These are phyloP conservation scores for Piaya cayana DNA, from an alignment of 2,113 vertebrate genomes.

Conservation along the genomic window DNA sequence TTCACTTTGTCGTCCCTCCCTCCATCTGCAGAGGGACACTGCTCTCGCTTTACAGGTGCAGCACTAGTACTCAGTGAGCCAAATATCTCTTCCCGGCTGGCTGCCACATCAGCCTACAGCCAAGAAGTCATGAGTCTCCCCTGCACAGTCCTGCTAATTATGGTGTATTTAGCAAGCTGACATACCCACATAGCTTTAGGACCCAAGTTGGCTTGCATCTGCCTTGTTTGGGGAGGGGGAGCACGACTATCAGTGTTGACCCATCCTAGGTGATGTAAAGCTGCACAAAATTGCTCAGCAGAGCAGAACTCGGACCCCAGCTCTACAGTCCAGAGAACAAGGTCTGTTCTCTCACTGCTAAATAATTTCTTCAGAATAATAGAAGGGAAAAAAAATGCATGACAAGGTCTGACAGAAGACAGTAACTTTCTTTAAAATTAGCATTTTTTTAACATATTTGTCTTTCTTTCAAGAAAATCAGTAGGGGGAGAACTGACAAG, in stretches of 20 bases:
- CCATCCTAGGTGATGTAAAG: not conserved
- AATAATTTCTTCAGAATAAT: not conserved
- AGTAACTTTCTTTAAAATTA: not conserved
- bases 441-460: not conserved
- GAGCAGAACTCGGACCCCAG: not conserved
- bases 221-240: not conserved
- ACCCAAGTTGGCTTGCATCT: not conserved
- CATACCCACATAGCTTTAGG: not conserved
- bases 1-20: not conserved
- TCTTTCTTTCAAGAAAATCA: not conserved
- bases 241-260: accelerated
- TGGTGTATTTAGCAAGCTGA: not conserved
- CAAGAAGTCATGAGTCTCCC: not conserved
- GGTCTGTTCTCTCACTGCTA: not conserved
- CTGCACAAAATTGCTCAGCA: not conserved
- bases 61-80: not conserved
- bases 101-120: not conserved
- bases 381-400: not conserved
- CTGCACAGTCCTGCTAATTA: not conserved
- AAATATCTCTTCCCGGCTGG: not conserved
- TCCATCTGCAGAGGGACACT: not conserved
- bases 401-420: not conserved
- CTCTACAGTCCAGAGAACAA: not conserved
- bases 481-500: not conserved
- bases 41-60: not conserved